Percentiles rank a stretch among this genome's conserved stretches.
These are phyloP conservation scores for Carassius auratus DNA, from an alignment of 2,113 vertebrate species.

Conservation along the genomic window DNA sequence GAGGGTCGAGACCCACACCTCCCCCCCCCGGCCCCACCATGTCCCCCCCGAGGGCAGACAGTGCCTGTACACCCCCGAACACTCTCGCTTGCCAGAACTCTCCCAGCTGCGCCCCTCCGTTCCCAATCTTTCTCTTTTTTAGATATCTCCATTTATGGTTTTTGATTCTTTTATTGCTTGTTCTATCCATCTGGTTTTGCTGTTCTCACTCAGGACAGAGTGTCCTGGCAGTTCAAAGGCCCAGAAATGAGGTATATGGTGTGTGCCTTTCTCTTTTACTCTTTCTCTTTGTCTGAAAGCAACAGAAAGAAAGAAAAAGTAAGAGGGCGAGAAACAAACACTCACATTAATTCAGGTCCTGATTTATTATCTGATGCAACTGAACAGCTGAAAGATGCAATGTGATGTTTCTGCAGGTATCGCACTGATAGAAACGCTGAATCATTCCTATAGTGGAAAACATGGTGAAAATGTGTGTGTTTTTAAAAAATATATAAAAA, in stretches of 20 bases:
- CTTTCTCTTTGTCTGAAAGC: background rate
- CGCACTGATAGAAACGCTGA: background rate
- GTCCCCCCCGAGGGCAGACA: conserved; percentile 55
- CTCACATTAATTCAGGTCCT: conserved; percentile 15
- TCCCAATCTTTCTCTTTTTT: conserved; percentile 16
- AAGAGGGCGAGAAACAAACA: conserved; percentile 1
- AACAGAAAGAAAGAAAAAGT: background rate
- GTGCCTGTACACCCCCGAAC: conserved; percentile 45
- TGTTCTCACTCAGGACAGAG: background rate
- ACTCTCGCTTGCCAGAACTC: conserved; percentile 49
- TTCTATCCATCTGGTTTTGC: background rate
- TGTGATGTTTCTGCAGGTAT: background rate
- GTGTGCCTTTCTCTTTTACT: background rate
- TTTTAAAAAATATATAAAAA: too few species aligned
- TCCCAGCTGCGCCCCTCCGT: conserved; percentile 59
- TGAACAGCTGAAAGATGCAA: conserved; percentile 46
- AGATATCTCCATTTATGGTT: background rate
- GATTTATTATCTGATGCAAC: conserved; percentile 53
- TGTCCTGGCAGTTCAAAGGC: conserved; percentile 25
- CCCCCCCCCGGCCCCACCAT: conserved; percentile 51
- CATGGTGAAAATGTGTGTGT: background rate
- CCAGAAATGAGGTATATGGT: background rate
- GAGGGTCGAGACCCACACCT: conserved; percentile 70
- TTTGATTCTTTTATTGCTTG: conserved; percentile 43
- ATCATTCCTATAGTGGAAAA: background rate